Base-by-base conservation (phyloP, 1,140 invertebrate genomes). In the Paramacrobiotus metropolitanus region DNA sequence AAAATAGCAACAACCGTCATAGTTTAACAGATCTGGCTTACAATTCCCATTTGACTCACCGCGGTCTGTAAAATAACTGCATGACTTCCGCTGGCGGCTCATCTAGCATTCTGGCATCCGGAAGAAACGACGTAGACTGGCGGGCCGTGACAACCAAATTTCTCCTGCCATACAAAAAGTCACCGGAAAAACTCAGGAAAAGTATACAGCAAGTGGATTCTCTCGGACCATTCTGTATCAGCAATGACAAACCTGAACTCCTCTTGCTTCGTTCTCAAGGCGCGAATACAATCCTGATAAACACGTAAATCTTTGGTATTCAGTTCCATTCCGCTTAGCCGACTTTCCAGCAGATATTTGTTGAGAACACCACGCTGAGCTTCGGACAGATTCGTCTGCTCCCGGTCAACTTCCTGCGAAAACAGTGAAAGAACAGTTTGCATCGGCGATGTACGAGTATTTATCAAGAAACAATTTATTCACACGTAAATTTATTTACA, bases 311-410 rank as follows among this genome's bases (percentile, higher is more conserved):
- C 48, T 24, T 15, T 4, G 15, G 15, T 9, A 55, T 62, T 63
- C 1, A 84, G 65, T 1, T 79, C 75, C 20, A 88, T 70, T 0
- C 87, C 88, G 74, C 86, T 86, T 2, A 89, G 73, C 68, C 78
- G 81, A 28, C 82, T 85, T 76, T 92, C 87, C 1, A 87, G 69
- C 48, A 83, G 67, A 73, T 82, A 87, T 72, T 87, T 88, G 44
- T 81, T 74, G 21, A 89, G 69, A 30, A 91, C 68, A 65, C 83
- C 77, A 59, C 77, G 76, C 71, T 87, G 79, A 70, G 82, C 80
- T 64, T 82, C 79, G 21, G 76, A 79, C 4, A 83, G 70, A 20
- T 66, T 60, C 15, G 15, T 4, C 60, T 79, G 74, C 31, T 77
- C 73, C 4, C 78, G 66, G 63, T 72, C 66, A 0, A 73, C 77